A percentile compares a stretch with the other conserved stretches of the same genome.
phyloP scores from a whole-genome alignment of 2,888 invertebrate species.

The Slavum lentiscoides region DNA sequence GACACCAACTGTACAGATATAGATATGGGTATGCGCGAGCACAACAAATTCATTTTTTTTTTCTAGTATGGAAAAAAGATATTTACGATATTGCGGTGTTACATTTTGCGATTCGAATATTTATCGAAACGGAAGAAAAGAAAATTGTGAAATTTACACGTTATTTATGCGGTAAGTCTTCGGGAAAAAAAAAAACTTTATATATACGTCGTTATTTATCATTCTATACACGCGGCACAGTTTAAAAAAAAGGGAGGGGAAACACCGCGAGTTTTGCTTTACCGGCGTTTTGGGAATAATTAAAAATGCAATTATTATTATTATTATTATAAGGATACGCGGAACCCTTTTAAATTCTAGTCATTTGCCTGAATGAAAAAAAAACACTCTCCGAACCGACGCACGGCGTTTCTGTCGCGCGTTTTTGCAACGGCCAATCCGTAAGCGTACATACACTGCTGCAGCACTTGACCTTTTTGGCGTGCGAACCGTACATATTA shows the following conservation, averaged over 20 bases:
- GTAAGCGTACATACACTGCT: not conserved
- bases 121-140: too few species aligned
- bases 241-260: not conserved
- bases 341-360: not conserved
- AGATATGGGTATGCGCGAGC: too few species aligned
- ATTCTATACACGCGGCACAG: not conserved
- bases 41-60: too few species aligned
- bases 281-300: conserved; percentile 12
- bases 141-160: too few species aligned
- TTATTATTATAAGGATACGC: not conserved
- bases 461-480: conserved; percentile 11
- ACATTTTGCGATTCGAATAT: too few species aligned
- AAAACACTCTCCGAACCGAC: not conserved
- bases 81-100: too few species aligned
- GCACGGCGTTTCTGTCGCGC: not conserved
- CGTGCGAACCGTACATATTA: not conserved
- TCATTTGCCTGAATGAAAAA: not conserved
- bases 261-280: conserved; percentile 8
- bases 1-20: too few species aligned
- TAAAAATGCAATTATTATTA: conserved; percentile 19
- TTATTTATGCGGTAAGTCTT: too few species aligned
- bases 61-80: too few species aligned
- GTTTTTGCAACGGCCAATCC: not conserved
- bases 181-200: too few species aligned
- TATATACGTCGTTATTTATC: too few species aligned